Base-by-base conservation (phyloP, 2,888 invertebrate species). In the Epistrophella euchroma region DNA sequence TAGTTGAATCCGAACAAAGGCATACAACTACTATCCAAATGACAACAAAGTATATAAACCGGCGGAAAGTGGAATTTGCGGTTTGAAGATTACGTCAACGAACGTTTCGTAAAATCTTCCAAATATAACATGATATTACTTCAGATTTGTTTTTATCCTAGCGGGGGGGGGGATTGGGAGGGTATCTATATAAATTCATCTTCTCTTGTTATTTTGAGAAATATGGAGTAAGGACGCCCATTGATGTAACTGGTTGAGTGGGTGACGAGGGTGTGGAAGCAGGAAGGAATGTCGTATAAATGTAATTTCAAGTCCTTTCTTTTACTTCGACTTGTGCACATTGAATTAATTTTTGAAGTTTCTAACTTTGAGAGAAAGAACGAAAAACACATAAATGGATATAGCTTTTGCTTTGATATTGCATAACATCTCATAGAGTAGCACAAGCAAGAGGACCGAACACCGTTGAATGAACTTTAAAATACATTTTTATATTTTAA, bases 31-130 rank as follows among this genome's bases (percentile, higher is more conserved):
- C n/a, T 9, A 7, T 9, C 1, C 4, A 70, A 64, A 79, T 68
- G 72, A 85, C 66, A 76, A 62, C 52, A 80, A 72, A 85, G 75
- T 68, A 72, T 68, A 72, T 40, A 60, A 60, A 60, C 66, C 66
- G 60, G n/a, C 47, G 80, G 68, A 80, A 85, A 79, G 79, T 79
- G 64, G 75, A 60, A 80, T 84, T 76, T 72, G 80, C 13, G 79
- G 83, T 66, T 79, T 78, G 73, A 74, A 78, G 83, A 74, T 82
- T 77, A 78, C 56, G 74, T 74, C 77, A 72, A 82, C 68, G 52
- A 72, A 77, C 77, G 52, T 68, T 82, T 72, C 52, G 28, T 35
- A 64, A 77, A 62, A 60, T 73, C 62, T 66, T 45, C 66, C 56
- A 74, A 75, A 84, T 66, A 56, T 47, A 47, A 66, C 66, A 70